phyloP scores from a whole-genome alignment of 1,140 invertebrate genomes.

The Megalonaias nervosa region DNA sequence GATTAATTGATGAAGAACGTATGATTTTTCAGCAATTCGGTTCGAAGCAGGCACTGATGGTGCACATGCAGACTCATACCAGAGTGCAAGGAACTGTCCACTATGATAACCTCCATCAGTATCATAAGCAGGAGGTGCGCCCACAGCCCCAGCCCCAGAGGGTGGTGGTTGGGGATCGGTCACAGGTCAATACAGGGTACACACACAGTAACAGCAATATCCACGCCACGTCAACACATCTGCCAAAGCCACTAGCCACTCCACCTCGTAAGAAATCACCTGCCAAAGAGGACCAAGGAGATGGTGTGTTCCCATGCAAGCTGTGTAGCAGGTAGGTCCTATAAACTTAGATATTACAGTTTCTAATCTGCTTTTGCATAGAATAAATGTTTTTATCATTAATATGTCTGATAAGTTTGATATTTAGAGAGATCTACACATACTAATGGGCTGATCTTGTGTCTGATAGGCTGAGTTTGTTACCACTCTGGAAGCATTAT shows the following conservation, averaged over 20 bases:
- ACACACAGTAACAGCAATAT: slow-evolving; percentile 16
- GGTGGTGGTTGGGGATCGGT: background rate
- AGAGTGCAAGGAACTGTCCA: slow-evolving; percentile 15
- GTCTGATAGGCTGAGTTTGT: no score
- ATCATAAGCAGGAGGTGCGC: slow-evolving; percentile 16
- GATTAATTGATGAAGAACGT: background rate
- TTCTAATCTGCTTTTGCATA: background rate
- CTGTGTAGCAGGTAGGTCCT: slow-evolving; percentile 96
- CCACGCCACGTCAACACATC: slow-evolving; percentile 26
- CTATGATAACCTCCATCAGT: slow-evolving; percentile 2
- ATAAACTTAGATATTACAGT: background rate
- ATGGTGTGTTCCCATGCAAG: slow-evolving; percentile 88
- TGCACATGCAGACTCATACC: slow-evolving; percentile 81
- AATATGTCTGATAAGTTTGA: no score
- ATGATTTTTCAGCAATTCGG: slow-evolving; percentile 82
- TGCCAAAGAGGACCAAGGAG: slow-evolving; percentile 67
- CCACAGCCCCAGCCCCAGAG: slow-evolving; percentile 11
- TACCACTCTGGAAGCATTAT: no score
- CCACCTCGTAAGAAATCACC: slow-evolving; percentile 74
- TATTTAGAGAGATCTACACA: no score
- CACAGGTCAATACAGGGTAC: background rate
- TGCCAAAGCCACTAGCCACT: slow-evolving; percentile 35
- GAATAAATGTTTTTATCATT: no score
- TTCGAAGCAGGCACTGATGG: slow-evolving; percentile 84
- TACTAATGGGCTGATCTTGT: no score